Conservation (phyloP, 1,140 invertebrate species). For the Lepidostoma basale region DNA sequence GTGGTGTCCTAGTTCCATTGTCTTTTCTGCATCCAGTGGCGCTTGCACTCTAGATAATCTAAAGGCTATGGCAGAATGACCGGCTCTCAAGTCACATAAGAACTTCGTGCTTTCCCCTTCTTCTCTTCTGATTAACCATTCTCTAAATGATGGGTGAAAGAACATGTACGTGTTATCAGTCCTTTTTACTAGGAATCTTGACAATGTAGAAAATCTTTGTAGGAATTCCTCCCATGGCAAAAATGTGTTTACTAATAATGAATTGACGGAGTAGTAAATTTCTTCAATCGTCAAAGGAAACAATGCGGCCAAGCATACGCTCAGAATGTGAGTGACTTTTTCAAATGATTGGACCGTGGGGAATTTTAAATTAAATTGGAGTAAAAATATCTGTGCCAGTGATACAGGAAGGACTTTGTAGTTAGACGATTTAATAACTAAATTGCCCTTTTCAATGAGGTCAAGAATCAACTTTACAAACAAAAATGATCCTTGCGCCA, state of each 20-base stretch:
- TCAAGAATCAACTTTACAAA: conserved; percentile 93
- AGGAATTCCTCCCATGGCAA: conserved; percentile 90
- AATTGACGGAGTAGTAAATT: conserved; percentile 93
- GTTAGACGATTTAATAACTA: conserved; percentile 91
- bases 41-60: conserved; percentile 83
- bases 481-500: conserved; percentile 89
- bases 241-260: conserved; percentile 75
- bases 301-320: conserved; percentile 86
- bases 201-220: conserved; percentile 80
- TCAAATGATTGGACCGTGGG: conserved; percentile 89
- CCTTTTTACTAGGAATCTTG: conserved; percentile 85
- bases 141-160: conserved; percentile 94
- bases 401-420: conserved; percentile 93
- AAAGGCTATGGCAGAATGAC: conserved; percentile 92
- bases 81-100: conserved; percentile 83
- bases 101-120: conserved; percentile 90
- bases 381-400: conserved; percentile 88
- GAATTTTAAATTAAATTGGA: conserved; percentile 93
- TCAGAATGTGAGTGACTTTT: conserved; percentile 84
- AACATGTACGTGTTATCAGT: conserved; percentile 95
- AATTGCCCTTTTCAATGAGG: conserved; percentile 88
- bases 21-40: conserved; percentile 84
- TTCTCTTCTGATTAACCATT: conserved; percentile 92
- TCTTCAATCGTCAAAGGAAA: conserved; percentile 89
- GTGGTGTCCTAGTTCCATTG: conserved; percentile 93